Percentiles rank a stretch among this genome's conserved stretches.
Evolutionary conservation across 92 coral and sea anemone genomes (phyloP).

Genomic region (Parazoanthus atlanticus): DNA sequence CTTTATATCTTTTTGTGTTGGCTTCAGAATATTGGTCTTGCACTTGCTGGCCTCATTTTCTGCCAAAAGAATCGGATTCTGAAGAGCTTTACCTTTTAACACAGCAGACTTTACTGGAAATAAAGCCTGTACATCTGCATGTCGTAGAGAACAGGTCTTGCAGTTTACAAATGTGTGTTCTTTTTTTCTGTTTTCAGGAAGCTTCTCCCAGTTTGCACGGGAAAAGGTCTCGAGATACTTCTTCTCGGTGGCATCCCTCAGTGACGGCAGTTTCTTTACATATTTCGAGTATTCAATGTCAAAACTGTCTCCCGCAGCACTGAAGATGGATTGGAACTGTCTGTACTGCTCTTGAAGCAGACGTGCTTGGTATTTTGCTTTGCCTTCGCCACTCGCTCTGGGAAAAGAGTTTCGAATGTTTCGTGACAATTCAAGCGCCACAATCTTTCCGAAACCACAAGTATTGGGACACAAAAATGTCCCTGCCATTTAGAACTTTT

Average conservation of each 20-base stretch:
- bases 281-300: slow-evolving; percentile 35
- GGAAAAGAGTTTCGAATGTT: slow-evolving; percentile 4
- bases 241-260: slow-evolving; percentile 44
- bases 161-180: neutral
- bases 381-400: slow-evolving; percentile 58
- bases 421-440: slow-evolving; percentile 53
- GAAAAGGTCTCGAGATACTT: slow-evolving; percentile 54
- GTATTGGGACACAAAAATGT: slow-evolving; percentile 69
- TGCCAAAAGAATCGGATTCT: no score
- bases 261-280: slow-evolving; percentile 51
- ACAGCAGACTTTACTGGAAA: no score
- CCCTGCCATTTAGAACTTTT: slow-evolving; percentile 50
- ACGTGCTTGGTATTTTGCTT: slow-evolving; percentile 53
- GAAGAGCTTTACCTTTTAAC: no score
- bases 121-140: neutral
- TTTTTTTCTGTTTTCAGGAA: neutral
- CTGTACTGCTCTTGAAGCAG: slow-evolving; percentile 51
- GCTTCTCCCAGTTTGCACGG: slow-evolving; percentile 43
- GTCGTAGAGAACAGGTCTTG: neutral
- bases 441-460: slow-evolving; percentile 64
- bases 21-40: no score
- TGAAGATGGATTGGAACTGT: slow-evolving; percentile 34
- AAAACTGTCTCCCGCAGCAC: slow-evolving; percentile 49
- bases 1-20: no score
- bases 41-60: no score